These are phyloP conservation scores for Drosophila lini DNA, from an alignment of 1,140 invertebrate species.

Conservation along the genomic window DNA sequence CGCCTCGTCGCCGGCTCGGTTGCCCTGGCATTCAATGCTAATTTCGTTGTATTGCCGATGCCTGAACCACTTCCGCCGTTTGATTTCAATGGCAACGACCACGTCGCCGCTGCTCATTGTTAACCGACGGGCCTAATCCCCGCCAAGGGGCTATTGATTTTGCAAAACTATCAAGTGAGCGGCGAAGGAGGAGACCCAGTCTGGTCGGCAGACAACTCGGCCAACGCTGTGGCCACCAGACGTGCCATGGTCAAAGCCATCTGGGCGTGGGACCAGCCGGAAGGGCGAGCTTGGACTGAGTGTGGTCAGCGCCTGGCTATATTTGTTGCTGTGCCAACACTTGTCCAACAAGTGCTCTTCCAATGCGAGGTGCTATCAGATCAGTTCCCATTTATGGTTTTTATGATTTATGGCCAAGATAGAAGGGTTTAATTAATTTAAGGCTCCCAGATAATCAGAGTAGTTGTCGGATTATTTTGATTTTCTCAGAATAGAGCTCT, in stretches of 20 bases:
- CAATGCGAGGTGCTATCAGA: slow-evolving; percentile 5
- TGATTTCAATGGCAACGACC: slow-evolving; percentile 74
- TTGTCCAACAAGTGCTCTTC: slow-evolving; percentile 28
- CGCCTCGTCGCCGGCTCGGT: background rate
- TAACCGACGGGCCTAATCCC: slow-evolving; percentile 10
- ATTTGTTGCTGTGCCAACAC: background rate
- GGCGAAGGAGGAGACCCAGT: background rate
- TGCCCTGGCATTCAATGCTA: slow-evolving; percentile 61
- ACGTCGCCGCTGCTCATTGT: slow-evolving; percentile 23
- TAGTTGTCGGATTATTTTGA: background rate
- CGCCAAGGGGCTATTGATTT: slow-evolving; percentile 67
- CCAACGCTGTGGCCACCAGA: slow-evolving; percentile 19
- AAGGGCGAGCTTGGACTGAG: slow-evolving; percentile 1
- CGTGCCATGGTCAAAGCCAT: slow-evolving; percentile 37
- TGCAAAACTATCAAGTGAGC: slow-evolving; percentile 48
- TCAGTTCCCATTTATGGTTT: background rate
- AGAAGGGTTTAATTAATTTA: background rate
- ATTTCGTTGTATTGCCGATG: slow-evolving; percentile 46
- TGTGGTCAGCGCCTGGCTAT: background rate
- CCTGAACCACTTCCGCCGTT: slow-evolving; percentile 71
- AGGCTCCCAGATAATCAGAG: background rate
- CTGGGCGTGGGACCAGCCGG: background rate
- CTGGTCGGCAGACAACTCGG: slow-evolving; percentile 3
- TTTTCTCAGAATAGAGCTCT: background rate
- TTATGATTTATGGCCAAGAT: slow-evolving; percentile 2